Evolutionary conservation across 2,888 invertebrate species (phyloP).

Genomic region (Leuctra nigra): DNA sequence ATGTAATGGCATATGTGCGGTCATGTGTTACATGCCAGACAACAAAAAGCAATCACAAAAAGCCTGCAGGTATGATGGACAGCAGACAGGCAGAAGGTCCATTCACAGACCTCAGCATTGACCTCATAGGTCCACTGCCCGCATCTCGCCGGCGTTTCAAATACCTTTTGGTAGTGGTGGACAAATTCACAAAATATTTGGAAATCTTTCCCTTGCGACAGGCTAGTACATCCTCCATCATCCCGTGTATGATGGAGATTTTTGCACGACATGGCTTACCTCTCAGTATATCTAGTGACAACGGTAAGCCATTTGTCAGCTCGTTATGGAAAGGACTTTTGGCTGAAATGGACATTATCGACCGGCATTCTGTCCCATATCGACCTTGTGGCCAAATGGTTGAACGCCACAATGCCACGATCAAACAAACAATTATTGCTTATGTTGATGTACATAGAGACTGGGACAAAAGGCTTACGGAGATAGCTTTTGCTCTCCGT

Average conservation of each 20-base stretch:
- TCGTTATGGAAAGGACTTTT: neutral
- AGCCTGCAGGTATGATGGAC: neutral
- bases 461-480: no score
- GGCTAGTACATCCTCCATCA: neutral
- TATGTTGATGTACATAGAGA: no score
- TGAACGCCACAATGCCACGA: neutral
- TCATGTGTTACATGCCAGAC: neutral
- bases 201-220: neutral
- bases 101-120: neutral
- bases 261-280: neutral
- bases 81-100: neutral
- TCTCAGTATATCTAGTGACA: neutral
- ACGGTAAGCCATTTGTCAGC: constrained; percentile 2
- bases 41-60: neutral
- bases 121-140: neutral
- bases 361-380: neutral
- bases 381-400: neutral
- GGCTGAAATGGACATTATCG: neutral
- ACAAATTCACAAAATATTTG: constrained; percentile 4
- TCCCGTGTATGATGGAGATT: neutral
- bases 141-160: neutral
- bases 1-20: neutral
- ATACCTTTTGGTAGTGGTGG: neutral
- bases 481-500: no score
- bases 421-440: no score